These are phyloP conservation scores for Cabera pusaria DNA, from an alignment of 2,888 invertebrate genomes.

Conservation along the genomic window DNA sequence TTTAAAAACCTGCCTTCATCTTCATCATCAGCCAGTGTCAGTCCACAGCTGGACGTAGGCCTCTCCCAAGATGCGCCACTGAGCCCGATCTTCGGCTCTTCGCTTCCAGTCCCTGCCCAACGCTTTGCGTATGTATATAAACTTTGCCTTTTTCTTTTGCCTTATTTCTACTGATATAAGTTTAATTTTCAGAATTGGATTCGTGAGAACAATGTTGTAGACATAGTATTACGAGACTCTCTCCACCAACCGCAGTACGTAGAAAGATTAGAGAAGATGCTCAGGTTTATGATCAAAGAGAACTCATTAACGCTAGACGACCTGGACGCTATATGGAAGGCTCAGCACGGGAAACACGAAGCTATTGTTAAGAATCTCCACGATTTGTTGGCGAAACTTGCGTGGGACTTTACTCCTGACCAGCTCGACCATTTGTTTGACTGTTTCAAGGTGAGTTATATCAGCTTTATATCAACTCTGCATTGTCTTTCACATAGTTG, in stretches of 20 bases:
- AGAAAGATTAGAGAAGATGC: constrained; percentile 98
- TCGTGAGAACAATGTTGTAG: constrained; percentile 96
- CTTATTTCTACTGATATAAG: not conserved
- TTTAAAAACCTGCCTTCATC: too few species aligned
- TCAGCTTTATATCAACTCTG: too few species aligned
- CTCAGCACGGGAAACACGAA: constrained; percentile 98
- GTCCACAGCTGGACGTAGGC: too few species aligned
- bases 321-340: constrained; percentile 97
- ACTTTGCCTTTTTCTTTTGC: too few species aligned
- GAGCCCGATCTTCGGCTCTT: too few species aligned
- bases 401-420: constrained; percentile 99
- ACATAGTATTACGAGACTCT: constrained; percentile 97
- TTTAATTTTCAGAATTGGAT: constrained; percentile 91
- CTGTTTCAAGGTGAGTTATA: constrained; percentile 92
- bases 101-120: too few species aligned
- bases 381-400: constrained; percentile 96
- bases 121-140: too few species aligned
- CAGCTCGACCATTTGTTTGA: constrained; percentile 98
- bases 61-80: too few species aligned
- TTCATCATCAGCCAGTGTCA: too few species aligned
- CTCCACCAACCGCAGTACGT: constrained; percentile 99
- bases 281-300: constrained; percentile 98
- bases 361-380: constrained; percentile 99
- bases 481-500: too few species aligned
- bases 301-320: constrained; percentile 94